Evolutionary conservation across 2,888 invertebrate species (phyloP).

Genomic region (Ceriagrion tenellum): DNA sequence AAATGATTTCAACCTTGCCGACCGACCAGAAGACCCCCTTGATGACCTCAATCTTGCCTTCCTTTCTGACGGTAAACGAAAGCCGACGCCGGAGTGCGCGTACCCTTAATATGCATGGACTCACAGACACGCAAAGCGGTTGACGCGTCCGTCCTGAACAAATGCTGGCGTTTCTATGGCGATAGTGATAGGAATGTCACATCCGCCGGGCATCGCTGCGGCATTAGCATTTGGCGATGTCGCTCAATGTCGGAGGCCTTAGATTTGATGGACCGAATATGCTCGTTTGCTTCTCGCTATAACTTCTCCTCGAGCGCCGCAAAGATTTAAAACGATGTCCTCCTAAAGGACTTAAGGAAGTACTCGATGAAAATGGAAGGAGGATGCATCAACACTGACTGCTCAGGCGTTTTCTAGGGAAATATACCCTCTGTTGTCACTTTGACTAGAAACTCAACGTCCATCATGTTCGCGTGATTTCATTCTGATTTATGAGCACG

Average conservation of each 20-base stretch:
- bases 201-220: neutral
- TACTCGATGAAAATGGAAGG: no score
- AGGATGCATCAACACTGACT: no score
- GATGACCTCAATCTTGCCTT: neutral
- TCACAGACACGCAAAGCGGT: neutral
- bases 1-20: constrained; percentile 17
- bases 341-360: no score
- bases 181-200: neutral
- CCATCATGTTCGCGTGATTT: no score
- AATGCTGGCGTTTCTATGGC: neutral
- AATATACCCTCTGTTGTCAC: no score
- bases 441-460: no score
- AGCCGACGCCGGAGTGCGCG: neutral
- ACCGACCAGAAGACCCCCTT: neutral
- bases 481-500: no score
- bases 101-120: neutral
- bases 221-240: neutral
- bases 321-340: no score
- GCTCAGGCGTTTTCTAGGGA: no score
- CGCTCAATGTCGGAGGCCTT: neutral
- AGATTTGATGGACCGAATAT: neutral
- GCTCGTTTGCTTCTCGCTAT: neutral
- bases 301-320: neutral
- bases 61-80: neutral
- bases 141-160: neutral